Conservation (phyloP, 2,113 vertebrate species). For the Nothobranchius furzeri region DNA sequence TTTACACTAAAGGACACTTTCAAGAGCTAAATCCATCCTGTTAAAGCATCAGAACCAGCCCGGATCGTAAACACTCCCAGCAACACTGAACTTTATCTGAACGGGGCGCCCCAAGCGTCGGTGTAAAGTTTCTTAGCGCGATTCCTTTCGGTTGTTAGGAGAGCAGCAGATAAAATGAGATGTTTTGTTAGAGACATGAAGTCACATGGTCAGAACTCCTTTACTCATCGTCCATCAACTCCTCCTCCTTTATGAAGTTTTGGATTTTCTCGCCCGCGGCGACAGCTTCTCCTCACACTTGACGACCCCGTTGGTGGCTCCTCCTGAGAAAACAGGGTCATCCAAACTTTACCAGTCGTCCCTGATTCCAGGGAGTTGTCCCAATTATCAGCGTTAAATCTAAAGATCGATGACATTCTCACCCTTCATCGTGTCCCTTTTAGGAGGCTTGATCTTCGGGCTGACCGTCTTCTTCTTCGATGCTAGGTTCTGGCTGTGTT, state of each 20-base stretch:
- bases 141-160: slow-evolving; percentile 41
- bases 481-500: slow-evolving; percentile 82
- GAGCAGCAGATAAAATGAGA: slow-evolving; percentile 53
- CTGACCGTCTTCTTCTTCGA: slow-evolving; percentile 79
- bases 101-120: slow-evolving; percentile 31
- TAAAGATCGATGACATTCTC: slow-evolving; percentile 32
- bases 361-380: too few species aligned
- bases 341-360: not conserved
- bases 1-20: slow-evolving; percentile 71
- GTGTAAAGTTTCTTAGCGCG: slow-evolving; percentile 59
- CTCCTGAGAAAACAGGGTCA: slow-evolving; percentile 62
- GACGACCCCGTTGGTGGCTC: slow-evolving; percentile 77
- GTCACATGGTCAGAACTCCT: slow-evolving; percentile 52
- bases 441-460: slow-evolving; percentile 80
- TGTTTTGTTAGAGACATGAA: slow-evolving; percentile 51
- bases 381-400: too few species aligned
- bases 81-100: slow-evolving; percentile 47
- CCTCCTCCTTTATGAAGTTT: slow-evolving; percentile 71
- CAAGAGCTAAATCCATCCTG: slow-evolving; percentile 53
- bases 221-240: slow-evolving; percentile 12
- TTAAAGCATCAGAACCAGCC: slow-evolving; percentile 67
- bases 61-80: slow-evolving; percentile 39
- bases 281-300: slow-evolving; percentile 80
- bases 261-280: slow-evolving; percentile 81
- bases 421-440: slow-evolving; percentile 79